Base-by-base conservation (phyloP, 2,113 vertebrate species). In the Acinonyx jubatus region DNA sequence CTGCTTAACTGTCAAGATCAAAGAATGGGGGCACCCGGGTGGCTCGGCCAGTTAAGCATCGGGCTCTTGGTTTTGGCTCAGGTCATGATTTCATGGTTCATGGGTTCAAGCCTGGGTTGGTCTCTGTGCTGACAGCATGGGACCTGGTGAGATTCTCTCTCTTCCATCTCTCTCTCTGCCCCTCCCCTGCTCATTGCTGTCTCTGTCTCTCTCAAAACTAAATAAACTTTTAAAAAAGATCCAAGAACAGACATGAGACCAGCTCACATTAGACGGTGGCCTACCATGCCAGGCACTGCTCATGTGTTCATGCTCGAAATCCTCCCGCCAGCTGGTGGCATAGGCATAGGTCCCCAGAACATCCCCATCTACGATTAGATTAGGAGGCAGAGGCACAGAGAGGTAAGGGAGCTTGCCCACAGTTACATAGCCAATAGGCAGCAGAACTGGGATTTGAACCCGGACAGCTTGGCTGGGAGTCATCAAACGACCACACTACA, bases 261-360 rank as follows among this genome's bases (percentile, higher is more conserved):
- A n/a, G 19, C 61, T 91, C 68, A 2, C 4, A 2, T 19, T 2
- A 6, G 11, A 73, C 1, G 3, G 57, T 21, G 4, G 48, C 6
- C 0, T 16, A 41, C 9, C 4, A 15, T 27, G 33, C 38, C 66
- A 27, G 27, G 3, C n/a, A 3, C 78, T 68, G 33, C 38, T n/a
- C 63, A 4, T 8, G 15, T 23, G 65, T 73, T 16, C 66, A 0
- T 36, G 27, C 68, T 74, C 31, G 0, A 2, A 9, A 25, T 5
- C 61, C 27, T 55, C 69, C 55, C 31, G 19, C 76, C 23, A 1
- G 1, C 8, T 21, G 21, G 57, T 61, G 21, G 57, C 57, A 61
- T 61, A 61, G 16, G 11, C 29, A 2, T 4, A 1, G 2, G n/a
- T 15, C 3, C 21, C 3, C 33, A 0, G 45, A 7, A 19, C 13